Conservation (phyloP, 2,113 vertebrate species). For the Accipiter virgatus region DNA sequence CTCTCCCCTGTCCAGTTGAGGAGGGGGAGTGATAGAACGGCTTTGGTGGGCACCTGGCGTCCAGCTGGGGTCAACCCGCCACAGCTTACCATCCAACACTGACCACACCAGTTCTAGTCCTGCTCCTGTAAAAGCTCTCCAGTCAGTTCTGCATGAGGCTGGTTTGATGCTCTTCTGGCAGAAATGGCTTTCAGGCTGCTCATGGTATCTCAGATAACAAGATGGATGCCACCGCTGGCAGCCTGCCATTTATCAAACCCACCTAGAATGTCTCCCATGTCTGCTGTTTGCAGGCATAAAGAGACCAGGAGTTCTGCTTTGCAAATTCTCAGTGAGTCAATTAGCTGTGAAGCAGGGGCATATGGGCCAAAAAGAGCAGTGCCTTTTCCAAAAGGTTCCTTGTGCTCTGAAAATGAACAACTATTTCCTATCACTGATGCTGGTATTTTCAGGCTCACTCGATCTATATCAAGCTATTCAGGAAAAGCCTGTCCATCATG, state of each 20-base stretch:
- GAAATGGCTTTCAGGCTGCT: background rate
- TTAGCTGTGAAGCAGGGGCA: background rate
- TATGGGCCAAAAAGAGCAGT: background rate
- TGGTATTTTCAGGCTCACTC: background rate
- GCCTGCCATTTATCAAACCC: background rate
- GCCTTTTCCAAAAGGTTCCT: background rate
- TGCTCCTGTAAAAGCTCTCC: background rate
- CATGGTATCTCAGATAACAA: background rate
- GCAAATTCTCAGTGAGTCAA: background rate
- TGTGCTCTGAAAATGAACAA: background rate
- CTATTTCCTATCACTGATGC: background rate
- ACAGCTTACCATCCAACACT: background rate
- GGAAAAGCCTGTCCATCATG: background rate
- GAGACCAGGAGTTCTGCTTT: background rate
- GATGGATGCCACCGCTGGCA: background rate
- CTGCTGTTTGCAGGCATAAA: background rate
- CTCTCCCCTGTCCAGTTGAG: too few relatives aligned
- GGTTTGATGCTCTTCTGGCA: background rate
- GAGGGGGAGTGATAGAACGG: too few relatives aligned
- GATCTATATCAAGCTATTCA: background rate
- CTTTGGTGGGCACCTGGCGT: too few relatives aligned
- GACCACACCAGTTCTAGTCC: background rate
- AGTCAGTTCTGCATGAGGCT: background rate
- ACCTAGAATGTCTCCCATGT: fast-evolving
- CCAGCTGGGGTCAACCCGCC: too few relatives aligned